Percentiles rank a stretch among this genome's conserved stretches.
Conservation (phyloP, 2,113 vertebrate species). For the Dromaius novaehollandiae region DNA sequence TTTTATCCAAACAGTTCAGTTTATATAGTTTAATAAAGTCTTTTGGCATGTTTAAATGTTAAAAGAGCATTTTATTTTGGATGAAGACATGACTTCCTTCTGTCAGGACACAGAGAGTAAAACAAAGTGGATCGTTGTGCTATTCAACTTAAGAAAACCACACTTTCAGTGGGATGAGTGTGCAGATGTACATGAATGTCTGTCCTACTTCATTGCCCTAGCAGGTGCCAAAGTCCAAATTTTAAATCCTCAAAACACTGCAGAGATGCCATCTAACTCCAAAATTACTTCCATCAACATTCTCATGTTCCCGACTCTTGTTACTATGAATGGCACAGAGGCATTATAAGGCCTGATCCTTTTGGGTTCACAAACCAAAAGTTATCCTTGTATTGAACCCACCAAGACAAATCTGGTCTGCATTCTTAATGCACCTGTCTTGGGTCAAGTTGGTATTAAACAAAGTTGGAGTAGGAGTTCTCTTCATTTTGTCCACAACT, state of each 20-base stretch:
- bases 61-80: not conserved
- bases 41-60: not conserved
- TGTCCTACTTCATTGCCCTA: not conserved
- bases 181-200: not conserved
- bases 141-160: not conserved
- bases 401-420: not conserved
- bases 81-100: not conserved
- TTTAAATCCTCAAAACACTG: not conserved
- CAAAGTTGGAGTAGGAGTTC: not conserved
- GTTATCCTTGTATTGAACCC: not conserved
- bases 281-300: not conserved
- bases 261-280: not conserved
- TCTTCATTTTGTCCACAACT: not conserved
- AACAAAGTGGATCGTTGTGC: not conserved
- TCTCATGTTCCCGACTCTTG: not conserved
- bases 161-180: not conserved
- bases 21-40: not conserved
- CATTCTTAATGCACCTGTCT: not conserved
- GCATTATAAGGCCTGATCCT: not conserved
- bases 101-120: not conserved
- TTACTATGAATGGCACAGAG: not conserved
- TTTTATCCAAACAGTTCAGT: not conserved
- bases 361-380: not conserved
- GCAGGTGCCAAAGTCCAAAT: not conserved
- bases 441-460: not conserved